Evolutionary conservation across 2,797 vertebrate species (phyloP).

Genomic region (Sebastes matsubarae): DNA sequence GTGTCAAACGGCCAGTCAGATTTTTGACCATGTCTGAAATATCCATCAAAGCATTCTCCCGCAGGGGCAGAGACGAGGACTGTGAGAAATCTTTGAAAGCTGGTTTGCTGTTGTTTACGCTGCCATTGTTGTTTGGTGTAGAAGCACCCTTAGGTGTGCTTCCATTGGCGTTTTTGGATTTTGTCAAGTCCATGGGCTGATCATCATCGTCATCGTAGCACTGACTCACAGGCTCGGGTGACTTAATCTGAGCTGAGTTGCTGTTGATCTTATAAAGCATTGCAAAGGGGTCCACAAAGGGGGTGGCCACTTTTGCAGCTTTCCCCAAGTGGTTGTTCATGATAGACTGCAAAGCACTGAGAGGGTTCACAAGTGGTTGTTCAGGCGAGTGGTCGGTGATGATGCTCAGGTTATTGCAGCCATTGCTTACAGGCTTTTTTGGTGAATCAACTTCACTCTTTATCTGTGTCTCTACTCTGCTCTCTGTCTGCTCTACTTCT

Average conservation of each 20-base stretch:
- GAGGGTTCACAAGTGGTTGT: conserved; percentile 93
- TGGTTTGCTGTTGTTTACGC: conserved; percentile 65
- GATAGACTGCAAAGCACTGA: conserved; percentile 97
- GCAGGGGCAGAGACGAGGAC: conserved; percentile 86
- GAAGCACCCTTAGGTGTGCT: conserved; percentile 53
- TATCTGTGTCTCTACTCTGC: conserved; percentile 77
- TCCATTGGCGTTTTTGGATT: conserved; percentile 87
- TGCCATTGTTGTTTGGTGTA: conserved; percentile 64
- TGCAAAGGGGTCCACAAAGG: conserved; percentile 91
- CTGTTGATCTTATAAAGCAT: conserved; percentile 97
- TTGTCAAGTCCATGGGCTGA: conserved; percentile 98
- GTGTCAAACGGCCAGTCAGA: conserved; percentile 94
- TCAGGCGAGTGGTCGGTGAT: conserved; percentile 94
- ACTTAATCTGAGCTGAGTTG: conserved; percentile 87
- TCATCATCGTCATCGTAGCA: conserved; percentile 88
- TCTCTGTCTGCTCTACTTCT: conserved; percentile 55
- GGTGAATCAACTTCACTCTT: conserved; percentile 89
- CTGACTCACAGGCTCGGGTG: conserved; percentile 87
- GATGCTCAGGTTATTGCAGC: conserved; percentile 89
- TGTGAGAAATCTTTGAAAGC: conserved; percentile 83
- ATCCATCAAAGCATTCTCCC: conserved; percentile 97
- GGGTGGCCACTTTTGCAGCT: conserved; percentile 91
- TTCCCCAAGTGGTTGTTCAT: conserved; percentile 99
- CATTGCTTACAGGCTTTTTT: conserved; percentile 89
- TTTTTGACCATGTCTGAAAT: conserved; percentile 99